Base-by-base conservation (phyloP, 2,113 vertebrate genomes). In the Istiophorus platypterus region DNA sequence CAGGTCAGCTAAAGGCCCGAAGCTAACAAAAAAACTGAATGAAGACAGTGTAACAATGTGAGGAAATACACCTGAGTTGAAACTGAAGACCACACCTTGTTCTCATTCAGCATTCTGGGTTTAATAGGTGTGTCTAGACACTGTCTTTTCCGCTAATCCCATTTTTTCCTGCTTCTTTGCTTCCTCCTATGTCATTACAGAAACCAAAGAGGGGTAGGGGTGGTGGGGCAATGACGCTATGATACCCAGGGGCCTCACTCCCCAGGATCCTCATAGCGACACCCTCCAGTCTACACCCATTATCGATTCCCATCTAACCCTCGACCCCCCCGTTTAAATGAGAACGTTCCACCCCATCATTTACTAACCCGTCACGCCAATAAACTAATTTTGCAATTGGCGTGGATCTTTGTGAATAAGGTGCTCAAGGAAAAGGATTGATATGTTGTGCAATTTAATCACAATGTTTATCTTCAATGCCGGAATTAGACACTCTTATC, bases 111-210 rank as follows among this genome's bases (percentile, higher is more conserved):
- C 3, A 10, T 11, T 22, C 51, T 10, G 61, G 7, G 15, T 27
- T 58, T 22, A 42, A 17, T 4, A 63, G 27, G 22, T 29, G 51
- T 24, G 39, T 80, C 65, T 39, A 0, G 42, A 6, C n/a, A 41
- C 45, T 66, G 54, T 51, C 62, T 76, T 24, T 13, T 56, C 52
- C 52, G 13, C 52, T 22, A 52, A 61, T 71, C 26, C 45, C n/a
- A 47, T 56, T 47, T 65, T 41, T 22, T 34, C 34, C 34, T 34
- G 34, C n/a, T 56, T 37, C 59, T 39, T 15, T 57, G 29, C 41
- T 41, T 75, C 47, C 31, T 52, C 65, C 58, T 78, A 51, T 82
- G 45, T 77, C 37, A 24, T 80, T 69, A 59, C 63, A 80, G 56
- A 64, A 76, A 22, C 65, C 37, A 59, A 57, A 22, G 56, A 24